Conservation (phyloP, 2,113 vertebrate species). For the Aspidoscelis tigris region DNA sequence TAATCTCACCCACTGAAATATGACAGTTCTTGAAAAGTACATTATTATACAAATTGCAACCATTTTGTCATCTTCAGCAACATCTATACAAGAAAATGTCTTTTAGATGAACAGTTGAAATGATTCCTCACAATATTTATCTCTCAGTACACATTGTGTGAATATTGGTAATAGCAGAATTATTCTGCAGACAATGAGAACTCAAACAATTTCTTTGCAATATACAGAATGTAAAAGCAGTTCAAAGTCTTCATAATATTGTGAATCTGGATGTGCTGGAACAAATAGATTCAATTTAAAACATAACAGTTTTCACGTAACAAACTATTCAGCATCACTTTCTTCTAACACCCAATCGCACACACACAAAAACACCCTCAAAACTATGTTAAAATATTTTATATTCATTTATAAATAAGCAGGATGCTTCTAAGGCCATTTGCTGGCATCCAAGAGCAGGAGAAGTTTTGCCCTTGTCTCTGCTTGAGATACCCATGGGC, state of each 20-base stretch:
- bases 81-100: background rate
- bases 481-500: no score
- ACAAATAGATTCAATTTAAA: background rate
- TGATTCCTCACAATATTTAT: background rate
- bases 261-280: no score
- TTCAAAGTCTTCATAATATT: background rate
- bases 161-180: background rate
- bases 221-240: background rate
- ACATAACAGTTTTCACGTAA: background rate
- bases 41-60: background rate
- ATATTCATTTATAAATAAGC: no score
- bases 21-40: no score
- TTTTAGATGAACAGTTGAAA: background rate
- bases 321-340: background rate
- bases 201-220: background rate
- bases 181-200: background rate
- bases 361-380: background rate
- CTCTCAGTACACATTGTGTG: background rate
- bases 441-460: no score
- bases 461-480: no score
- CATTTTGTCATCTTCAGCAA: background rate
- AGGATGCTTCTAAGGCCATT: no score
- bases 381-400: background rate
- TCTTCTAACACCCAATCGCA: background rate
- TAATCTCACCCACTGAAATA: no score